Base-by-base conservation (phyloP, 37 sponge, comb jelly and placozoan species). In the Tethya wilhelma region DNA sequence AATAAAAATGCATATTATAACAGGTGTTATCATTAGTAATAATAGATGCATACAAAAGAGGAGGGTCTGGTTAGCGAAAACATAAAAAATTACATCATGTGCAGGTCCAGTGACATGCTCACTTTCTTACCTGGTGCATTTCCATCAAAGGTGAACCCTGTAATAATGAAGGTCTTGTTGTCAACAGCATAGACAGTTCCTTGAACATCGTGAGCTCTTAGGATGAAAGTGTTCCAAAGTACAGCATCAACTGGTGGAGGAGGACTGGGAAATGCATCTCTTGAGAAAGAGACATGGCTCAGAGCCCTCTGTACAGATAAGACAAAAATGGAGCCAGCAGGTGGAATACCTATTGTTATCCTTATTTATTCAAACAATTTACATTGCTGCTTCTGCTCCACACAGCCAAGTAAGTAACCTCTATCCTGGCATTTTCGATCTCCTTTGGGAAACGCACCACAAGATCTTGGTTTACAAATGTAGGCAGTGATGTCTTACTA, bases 81-180 rank as follows among this genome's bases (percentile, higher is more conserved):
- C n/a, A n/a, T n/a, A n/a, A n/a, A n/a, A n/a, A n/a, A n/a, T 49
- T 9, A 49, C 9, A 49, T 9, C 53, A 49, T 49, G 31, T 63
- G 20, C 64, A 29, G n/a, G 25, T 25, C 9, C 25, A 22, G 8
- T n/a, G 25, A 20, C 31, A 63, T 9, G 20, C n/a, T n/a, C n/a
- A n/a, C n/a, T 36, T 67, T 36, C 30, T 78, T 64, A 78, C 78
- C 64, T 34, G 78, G 78, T 22, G 44, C 78, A 44, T n/a, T 19
- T 30, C 65, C 66, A 34, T 78, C 78, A 64, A 44, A 78, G 78
- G 41, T 30, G 45, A 78, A 78, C 3, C 44, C 32, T 42, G 38
- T 28, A 17, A 78, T 31, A 3, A 25, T 26, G 25, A 78, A 9
- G 43, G 64, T 63, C 2, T 19, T 40, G 45, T 78, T 31, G 28